phyloP scores from a whole-genome alignment of 2,797 vertebrate genomes.

The Macropus fuliginosus region DNA sequence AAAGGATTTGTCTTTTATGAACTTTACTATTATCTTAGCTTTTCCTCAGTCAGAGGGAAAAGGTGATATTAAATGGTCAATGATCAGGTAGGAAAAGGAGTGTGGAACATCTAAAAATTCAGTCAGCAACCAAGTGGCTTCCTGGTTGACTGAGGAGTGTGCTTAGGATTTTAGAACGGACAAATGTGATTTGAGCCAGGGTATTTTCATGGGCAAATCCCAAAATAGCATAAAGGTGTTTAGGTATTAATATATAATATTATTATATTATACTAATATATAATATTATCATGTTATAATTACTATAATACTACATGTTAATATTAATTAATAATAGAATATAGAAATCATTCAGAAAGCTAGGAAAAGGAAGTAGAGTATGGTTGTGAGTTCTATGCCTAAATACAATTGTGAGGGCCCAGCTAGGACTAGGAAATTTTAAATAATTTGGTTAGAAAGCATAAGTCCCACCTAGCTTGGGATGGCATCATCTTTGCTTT shows the following conservation, averaged over 20 bases:
- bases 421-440: background rate
- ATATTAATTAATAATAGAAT: background rate
- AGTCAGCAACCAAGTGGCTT: background rate
- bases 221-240: background rate
- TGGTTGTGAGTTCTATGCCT: background rate
- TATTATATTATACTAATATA: background rate
- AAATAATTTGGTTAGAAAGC: background rate
- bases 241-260: background rate
- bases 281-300: background rate
- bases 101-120: background rate
- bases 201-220: background rate
- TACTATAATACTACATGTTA: background rate
- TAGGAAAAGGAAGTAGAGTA: background rate
- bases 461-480: background rate
- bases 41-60: background rate
- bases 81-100: background rate
- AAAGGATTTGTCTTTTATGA: background rate
- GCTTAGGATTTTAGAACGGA: background rate
- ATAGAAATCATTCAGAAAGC: background rate
- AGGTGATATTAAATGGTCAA: background rate
- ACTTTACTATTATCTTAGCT: background rate
- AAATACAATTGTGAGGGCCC: background rate
- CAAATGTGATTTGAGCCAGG: background rate
- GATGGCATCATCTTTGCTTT: background rate
- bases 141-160: background rate